phyloP scores from a whole-genome alignment of 2,113 vertebrate genomes.

The Pygoscelis antarcticus region DNA sequence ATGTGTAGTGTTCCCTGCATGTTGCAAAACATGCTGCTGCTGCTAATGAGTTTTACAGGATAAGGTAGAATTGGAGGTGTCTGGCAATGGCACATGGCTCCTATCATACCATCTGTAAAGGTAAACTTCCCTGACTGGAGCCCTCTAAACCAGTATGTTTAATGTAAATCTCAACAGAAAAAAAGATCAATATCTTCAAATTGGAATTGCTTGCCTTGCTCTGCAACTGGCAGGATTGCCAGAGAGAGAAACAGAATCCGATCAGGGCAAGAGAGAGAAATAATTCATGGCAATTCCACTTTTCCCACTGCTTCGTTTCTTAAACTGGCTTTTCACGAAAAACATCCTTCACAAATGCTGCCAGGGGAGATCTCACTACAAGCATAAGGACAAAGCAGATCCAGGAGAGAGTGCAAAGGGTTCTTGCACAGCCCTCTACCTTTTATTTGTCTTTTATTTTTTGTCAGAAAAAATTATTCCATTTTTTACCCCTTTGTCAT shows the following conservation, averaged over 20 bases:
- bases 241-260: not conserved
- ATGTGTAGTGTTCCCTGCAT: not conserved
- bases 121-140: not conserved
- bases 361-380: not conserved
- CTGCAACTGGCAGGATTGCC: not conserved
- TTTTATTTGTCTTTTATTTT: conserved; percentile 6
- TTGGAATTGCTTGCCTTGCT: not conserved
- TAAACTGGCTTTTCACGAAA: conserved; percentile 15
- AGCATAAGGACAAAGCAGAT: not conserved
- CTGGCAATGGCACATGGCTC: not conserved
- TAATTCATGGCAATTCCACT: not conserved
- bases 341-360: not conserved
- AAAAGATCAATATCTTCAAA: not conserved
- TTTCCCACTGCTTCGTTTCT: not conserved
- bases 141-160: not conserved
- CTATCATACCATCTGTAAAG: not conserved
- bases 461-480: not conserved
- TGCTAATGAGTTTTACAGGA: not conserved
- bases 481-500: not conserved
- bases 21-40: not conserved
- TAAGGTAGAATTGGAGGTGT: not conserved
- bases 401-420: not conserved
- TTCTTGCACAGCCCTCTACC: not conserved
- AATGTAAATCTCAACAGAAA: not conserved
- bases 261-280: not conserved